Evolutionary conservation across 2,797 vertebrate species (phyloP), one percentile per base, ranked within the genome.

Genomic region (Sebastes taczanowskii): DNA sequence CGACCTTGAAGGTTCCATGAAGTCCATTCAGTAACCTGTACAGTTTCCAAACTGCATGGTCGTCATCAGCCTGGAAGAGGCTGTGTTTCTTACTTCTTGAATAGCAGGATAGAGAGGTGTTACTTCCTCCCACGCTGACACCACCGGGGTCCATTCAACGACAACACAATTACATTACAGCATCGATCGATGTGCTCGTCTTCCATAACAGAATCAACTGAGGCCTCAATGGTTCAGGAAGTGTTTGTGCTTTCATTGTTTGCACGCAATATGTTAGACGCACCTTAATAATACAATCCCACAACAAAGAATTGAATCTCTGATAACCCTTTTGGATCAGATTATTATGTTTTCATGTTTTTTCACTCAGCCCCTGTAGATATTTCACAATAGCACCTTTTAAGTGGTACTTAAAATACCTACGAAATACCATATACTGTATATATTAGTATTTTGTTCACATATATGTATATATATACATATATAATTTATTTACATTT

Each of bases 21-120:
- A 59, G 80, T 84, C 73, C 81, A 56, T 86, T 68, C 65, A 64
- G 74, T 81, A 75, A 83, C 53, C 29, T 91, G 89, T 92, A 91
- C 88, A 93, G 87, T 87, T 88, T 88, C 77, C 64, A 82, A 83
- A 76, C 81, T 86, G 91, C 92, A 91, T 90, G 92, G 86, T 81
- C 78, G 7, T 78, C 76, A 16, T 84, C 78, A 77, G 81, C 86
- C 80, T 7, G 38, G 55, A 7, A 30, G 68, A 85, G 81, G 70
- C 84, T 52, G 14, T 3, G 23, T 69, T 71, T 86, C 61, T 72
- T 86, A 74, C 74, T 59, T 87, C 62, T 78, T 73, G 56, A 75
- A 69, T 77, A 23, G 52, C 59, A n/a, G 52, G 82, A 79, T 30
- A 61, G 79, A 89, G 82, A 84, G 79, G 70, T 63, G 65, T 2